Percentiles rank a stretch among this genome's conserved stretches.
These are phyloP conservation scores for Neoaliturus tenellus DNA, from an alignment of 2,888 invertebrate genomes.

Conservation along the genomic window DNA sequence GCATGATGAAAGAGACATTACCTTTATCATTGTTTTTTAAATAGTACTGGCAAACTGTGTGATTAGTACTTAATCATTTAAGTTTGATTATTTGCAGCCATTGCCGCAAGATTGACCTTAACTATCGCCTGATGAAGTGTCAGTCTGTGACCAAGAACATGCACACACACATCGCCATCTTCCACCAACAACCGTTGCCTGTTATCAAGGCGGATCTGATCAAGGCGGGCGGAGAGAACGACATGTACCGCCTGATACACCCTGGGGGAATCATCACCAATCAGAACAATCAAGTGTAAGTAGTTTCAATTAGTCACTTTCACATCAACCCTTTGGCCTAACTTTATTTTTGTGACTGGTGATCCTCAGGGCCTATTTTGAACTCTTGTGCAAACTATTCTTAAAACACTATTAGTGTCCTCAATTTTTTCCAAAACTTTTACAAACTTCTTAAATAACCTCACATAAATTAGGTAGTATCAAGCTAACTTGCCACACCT, in stretches of 20 bases:
- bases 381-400: too few relatives aligned
- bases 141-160: background rate
- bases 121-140: slow-evolving; percentile 34
- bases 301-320: background rate
- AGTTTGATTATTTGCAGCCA: background rate
- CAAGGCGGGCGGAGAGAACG: slow-evolving; percentile 20
- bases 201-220: slow-evolving; percentile 24
- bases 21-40: too few relatives aligned
- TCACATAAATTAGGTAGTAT: too few relatives aligned
- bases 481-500: too few relatives aligned
- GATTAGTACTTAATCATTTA: background rate
- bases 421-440: too few relatives aligned
- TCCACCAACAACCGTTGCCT: slow-evolving; percentile 4
- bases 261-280: slow-evolving; percentile 9
- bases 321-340: too few relatives aligned
- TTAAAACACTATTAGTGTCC: too few relatives aligned
- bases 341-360: too few relatives aligned
- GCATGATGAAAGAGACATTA: too few relatives aligned
- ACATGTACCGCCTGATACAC: slow-evolving; percentile 18
- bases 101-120: slow-evolving; percentile 26
- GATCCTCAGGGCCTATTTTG: too few relatives aligned
- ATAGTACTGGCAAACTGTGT: too few relatives aligned
- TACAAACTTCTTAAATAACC: too few relatives aligned
- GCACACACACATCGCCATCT: slow-evolving; percentile 37
- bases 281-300: slow-evolving; percentile 29